Evolutionary conservation across 92 coral and sea anemone genomes (phyloP).

Genomic region (Hydrozoanthus gracilis): DNA sequence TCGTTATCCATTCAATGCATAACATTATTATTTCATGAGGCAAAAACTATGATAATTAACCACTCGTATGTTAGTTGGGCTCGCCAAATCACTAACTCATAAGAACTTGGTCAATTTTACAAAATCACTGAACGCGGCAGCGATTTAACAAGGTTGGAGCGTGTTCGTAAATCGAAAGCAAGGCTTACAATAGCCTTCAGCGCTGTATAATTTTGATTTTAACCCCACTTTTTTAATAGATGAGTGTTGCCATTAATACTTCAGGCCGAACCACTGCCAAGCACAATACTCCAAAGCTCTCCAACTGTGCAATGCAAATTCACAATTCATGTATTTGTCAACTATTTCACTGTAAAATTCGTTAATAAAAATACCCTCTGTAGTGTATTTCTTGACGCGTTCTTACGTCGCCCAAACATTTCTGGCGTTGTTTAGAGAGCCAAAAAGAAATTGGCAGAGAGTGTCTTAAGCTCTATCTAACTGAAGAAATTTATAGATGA

Average conservation of each 20-base stretch:
- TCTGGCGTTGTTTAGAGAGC: background rate
- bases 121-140: conserved; percentile 1
- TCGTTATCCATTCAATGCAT: conserved; percentile 73
- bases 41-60: conserved; percentile 75
- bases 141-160: background rate
- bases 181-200: background rate
- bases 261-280: background rate
- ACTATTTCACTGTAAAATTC: conserved; percentile 42
- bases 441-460: background rate
- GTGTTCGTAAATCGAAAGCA: background rate
- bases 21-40: conserved; percentile 84
- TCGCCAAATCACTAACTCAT: conserved; percentile 15
- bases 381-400: background rate
- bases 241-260: conserved; percentile 15
- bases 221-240: conserved; percentile 25
- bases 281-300: conserved; percentile 4
- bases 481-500: conserved; percentile 54
- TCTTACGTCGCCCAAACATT: too few species aligned
- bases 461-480: background rate
- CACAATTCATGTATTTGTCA: conserved; percentile 62
- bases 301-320: conserved; percentile 74
- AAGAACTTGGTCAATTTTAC: background rate
- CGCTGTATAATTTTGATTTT: background rate
- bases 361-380: conserved; percentile 20
- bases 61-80: conserved; percentile 28